Conservation (phyloP, 2,797 vertebrate genomes). For the Ptychadena robeensis region DNA sequence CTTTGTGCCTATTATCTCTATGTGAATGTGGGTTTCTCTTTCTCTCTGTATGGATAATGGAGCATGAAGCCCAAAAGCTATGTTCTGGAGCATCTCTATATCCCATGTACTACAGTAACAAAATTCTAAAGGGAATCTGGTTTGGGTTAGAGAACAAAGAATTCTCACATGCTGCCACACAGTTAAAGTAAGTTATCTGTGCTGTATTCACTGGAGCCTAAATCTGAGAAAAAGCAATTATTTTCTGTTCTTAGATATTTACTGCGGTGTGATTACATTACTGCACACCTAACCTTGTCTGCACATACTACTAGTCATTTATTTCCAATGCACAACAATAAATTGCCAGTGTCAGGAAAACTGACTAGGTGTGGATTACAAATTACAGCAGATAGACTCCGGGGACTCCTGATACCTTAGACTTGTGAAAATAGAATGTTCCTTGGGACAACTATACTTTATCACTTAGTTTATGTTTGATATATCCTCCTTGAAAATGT, state of each 20-base stretch:
- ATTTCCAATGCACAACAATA: background rate
- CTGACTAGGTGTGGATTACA: background rate
- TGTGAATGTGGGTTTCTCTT: constrained; percentile 39
- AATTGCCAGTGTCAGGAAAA: background rate
- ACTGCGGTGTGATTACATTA: background rate
- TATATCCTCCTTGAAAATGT: no score
- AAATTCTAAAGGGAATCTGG: constrained; percentile 29
- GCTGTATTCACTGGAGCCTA: background rate
- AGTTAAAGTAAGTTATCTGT: background rate
- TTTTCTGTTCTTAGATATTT: background rate
- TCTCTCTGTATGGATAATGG: constrained; percentile 42
- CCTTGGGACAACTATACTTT: no score
- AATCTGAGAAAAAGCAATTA: background rate
- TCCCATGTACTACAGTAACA: background rate
- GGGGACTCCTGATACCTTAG: no score
- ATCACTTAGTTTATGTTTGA: no score
- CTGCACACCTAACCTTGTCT: background rate
- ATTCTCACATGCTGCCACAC: constrained; percentile 1
- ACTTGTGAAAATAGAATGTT: no score
- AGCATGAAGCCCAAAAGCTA: constrained; percentile 26
- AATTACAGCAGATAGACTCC: background rate
- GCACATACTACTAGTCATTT: background rate
- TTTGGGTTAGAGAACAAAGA: constrained; percentile 17
- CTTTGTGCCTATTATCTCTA: constrained; percentile 47
- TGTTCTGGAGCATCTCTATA: constrained; percentile 18